These are phyloP conservation scores for Drosophila seclusa DNA, from an alignment of 2,888 invertebrate genomes.

Conservation along the genomic window DNA sequence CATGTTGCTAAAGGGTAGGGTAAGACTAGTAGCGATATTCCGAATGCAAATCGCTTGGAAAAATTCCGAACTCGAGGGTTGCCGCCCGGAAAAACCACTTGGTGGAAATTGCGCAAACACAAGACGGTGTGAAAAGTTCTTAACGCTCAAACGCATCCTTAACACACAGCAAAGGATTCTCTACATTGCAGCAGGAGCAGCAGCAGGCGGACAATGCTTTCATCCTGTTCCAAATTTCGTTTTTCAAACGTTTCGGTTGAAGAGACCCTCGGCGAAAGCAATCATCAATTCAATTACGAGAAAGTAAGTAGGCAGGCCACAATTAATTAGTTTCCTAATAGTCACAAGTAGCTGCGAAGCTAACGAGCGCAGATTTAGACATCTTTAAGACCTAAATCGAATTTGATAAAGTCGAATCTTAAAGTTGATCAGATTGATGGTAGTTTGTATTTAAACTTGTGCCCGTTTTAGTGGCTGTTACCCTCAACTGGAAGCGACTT, in stretches of 20 bases:
- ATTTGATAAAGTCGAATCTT: neutral
- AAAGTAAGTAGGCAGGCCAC: neutral
- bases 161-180: slow-evolving; percentile 6
- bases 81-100: slow-evolving; percentile 59
- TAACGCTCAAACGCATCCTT: slow-evolving; percentile 42
- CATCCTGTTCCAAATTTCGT: neutral
- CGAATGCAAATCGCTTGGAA: slow-evolving; percentile 53
- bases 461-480: neutral
- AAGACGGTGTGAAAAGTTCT: slow-evolving; percentile 22
- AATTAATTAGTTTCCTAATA: neutral
- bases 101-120: slow-evolving; percentile 45
- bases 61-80: slow-evolving; percentile 24
- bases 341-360: neutral
- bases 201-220: slow-evolving; percentile 13
- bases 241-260: neutral
- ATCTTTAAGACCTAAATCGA: neutral
- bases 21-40: neutral
- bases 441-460: slow-evolving; percentile 4
- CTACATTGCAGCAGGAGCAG: slow-evolving; percentile 9
- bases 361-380: neutral
- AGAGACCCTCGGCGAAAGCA: slow-evolving; percentile 4
- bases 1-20: neutral
- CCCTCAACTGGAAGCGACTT: slow-evolving; percentile 10
- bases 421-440: slow-evolving; percentile 28
- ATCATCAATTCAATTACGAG: slow-evolving; percentile 27